These are phyloP conservation scores for Quadroppia sp. DNA, from an alignment of 2,888 invertebrate species.

Conservation along the genomic window DNA sequence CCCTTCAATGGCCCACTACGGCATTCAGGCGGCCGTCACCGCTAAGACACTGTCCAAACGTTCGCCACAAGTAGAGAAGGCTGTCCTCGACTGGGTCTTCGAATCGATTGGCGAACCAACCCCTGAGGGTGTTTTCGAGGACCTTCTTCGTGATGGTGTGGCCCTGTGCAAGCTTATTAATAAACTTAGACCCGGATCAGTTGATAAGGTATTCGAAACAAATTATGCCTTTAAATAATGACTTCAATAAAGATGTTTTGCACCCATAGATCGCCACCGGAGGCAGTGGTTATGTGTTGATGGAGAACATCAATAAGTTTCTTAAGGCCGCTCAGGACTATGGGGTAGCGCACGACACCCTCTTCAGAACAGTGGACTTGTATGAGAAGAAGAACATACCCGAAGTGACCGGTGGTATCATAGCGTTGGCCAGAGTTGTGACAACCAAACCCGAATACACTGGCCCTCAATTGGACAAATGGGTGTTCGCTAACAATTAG, in stretches of 20 bases:
- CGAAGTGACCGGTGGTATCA: slow-evolving; percentile 42
- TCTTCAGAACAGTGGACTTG: slow-evolving; percentile 43
- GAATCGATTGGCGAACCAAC: slow-evolving; percentile 39
- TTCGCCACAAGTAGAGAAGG: slow-evolving; percentile 39
- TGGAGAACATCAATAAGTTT: slow-evolving; percentile 44
- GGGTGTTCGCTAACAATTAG: slow-evolving; percentile 42
- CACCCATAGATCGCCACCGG: slow-evolving; percentile 37
- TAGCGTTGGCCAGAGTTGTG: slow-evolving; percentile 36
- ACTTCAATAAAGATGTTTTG: not conserved
- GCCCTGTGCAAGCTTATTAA: slow-evolving; percentile 44
- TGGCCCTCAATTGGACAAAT: slow-evolving; percentile 39
- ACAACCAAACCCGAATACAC: slow-evolving; percentile 22
- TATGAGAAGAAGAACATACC: slow-evolving; percentile 43
- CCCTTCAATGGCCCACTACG: slow-evolving; percentile 39
- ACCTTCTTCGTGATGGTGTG: slow-evolving; percentile 42
- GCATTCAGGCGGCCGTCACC: slow-evolving; percentile 38
- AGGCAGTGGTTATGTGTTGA: slow-evolving; percentile 41
- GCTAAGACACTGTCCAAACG: slow-evolving; percentile 39
- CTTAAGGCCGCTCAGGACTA: slow-evolving; percentile 39
- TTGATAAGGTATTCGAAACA: slow-evolving; percentile 36
- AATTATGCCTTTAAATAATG: not conserved
- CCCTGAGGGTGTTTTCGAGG: slow-evolving; percentile 37
- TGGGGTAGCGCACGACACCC: slow-evolving; percentile 41
- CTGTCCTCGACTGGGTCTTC: slow-evolving; percentile 41
- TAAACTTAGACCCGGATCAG: slow-evolving; percentile 42